These are phyloP conservation scores for Epiblema foenella DNA, from an alignment of 2,888 invertebrate species.

Conservation along the genomic window DNA sequence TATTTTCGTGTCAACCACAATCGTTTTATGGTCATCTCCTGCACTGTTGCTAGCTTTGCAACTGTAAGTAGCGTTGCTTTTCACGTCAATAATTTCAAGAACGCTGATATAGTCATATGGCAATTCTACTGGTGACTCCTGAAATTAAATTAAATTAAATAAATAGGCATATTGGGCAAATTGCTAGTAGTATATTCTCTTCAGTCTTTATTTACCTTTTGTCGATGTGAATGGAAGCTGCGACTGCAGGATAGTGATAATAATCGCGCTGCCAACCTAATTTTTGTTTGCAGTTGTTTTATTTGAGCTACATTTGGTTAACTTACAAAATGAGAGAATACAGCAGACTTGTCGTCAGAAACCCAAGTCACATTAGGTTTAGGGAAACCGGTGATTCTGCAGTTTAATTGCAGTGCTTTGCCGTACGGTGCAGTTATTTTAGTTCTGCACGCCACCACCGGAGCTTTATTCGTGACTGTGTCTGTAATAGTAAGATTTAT, in stretches of 20 bases:
- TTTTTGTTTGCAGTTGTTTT: too few relatives aligned
- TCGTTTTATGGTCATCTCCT: conserved; percentile 44
- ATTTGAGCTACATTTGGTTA: not conserved
- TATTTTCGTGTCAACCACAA: conserved; percentile 50
- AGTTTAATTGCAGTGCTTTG: conserved; percentile 55
- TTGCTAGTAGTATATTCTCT: too few relatives aligned
- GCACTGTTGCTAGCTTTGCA: conserved; percentile 60
- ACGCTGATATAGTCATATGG: conserved; percentile 63
- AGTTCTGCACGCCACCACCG: conserved; percentile 51
- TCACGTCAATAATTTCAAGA: conserved; percentile 54
- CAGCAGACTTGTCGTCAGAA: conserved; percentile 49
- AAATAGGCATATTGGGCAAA: too few relatives aligned
- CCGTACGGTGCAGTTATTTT: conserved; percentile 50
- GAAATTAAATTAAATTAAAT: conserved; percentile 39
- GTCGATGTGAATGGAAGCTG: too few relatives aligned
- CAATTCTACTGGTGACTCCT: conserved; percentile 55
- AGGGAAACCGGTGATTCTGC: conserved; percentile 63
- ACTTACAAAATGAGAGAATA: conserved; percentile 52
- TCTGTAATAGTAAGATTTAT: conserved; percentile 46
- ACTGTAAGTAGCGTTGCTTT: conserved; percentile 54
- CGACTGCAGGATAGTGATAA: too few relatives aligned
- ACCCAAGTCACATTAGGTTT: conserved; percentile 61
- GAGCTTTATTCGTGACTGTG: conserved; percentile 47
- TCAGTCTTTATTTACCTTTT: too few relatives aligned
- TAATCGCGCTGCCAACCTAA: too few relatives aligned